Evolutionary conservation across 2,797 vertebrate species (phyloP).

Genomic region (Artibeus jamaicensis): DNA sequence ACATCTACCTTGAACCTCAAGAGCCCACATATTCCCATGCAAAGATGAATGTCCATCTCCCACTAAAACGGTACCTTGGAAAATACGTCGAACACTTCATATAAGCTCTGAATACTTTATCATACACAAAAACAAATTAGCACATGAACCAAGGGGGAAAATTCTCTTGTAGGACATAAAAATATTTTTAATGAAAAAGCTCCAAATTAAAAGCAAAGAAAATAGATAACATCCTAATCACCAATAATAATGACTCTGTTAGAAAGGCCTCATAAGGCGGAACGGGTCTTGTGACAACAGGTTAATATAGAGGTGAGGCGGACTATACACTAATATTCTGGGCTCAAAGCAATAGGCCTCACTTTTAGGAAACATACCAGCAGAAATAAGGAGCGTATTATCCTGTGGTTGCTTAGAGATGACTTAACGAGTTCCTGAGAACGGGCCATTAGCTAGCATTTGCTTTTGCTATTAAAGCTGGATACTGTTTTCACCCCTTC

Average conservation of each 20-base stretch:
- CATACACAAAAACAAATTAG: slow-evolving; percentile 13
- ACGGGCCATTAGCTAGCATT: slow-evolving; percentile 95
- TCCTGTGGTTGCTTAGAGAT: slow-evolving; percentile 91
- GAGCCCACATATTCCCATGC: neutral
- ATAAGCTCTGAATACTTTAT: slow-evolving; percentile 44
- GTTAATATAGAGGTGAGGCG: slow-evolving; percentile 81
- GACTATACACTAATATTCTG: slow-evolving; percentile 79
- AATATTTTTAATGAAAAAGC: slow-evolving; percentile 29
- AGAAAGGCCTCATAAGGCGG: slow-evolving; percentile 65
- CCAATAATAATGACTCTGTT: slow-evolving; percentile 64
- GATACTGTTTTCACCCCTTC: slow-evolving; percentile 92
- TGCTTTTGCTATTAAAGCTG: slow-evolving; percentile 99
- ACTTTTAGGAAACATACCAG: slow-evolving; percentile 91
- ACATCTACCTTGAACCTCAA: slow-evolving; percentile 30
- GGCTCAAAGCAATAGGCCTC: slow-evolving; percentile 82
- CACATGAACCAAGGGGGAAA: neutral
- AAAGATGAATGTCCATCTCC: neutral
- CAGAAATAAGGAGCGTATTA: slow-evolving; percentile 91
- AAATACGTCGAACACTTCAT: slow-evolving; percentile 17
- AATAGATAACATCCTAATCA: slow-evolving; percentile 67
- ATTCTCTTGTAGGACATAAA: slow-evolving; percentile 24
- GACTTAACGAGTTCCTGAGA: slow-evolving; percentile 94
- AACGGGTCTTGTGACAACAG: slow-evolving; percentile 81
- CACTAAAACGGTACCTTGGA: slow-evolving; percentile 34
- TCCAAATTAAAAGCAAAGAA: slow-evolving; percentile 59